Base-by-base conservation (phyloP, 2,797 vertebrate species). In the Centroberyx gerrardi region DNA sequence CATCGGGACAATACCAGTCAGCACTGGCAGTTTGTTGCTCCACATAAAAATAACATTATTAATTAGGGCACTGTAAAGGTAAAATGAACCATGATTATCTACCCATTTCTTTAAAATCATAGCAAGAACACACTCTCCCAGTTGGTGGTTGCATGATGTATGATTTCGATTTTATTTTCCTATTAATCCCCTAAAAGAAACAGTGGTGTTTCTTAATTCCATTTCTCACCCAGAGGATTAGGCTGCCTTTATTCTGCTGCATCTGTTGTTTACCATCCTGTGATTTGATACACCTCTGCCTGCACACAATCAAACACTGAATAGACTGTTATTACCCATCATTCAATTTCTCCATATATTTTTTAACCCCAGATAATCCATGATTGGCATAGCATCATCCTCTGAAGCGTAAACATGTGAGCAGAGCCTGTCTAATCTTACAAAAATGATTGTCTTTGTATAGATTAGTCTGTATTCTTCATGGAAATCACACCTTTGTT, bases 291-390 rank as follows among this genome's bases (percentile, higher is more conserved):
- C 18, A 68, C 73, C 69, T 75, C 29, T 69, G 22, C 59, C 40
- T 22, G 54, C 61, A 68, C 70, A 56, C 62, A 77, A 62, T 62
- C 60, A 54, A 78, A 79, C 40, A 66, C 66, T 46, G 31, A 40
- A 62, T 49, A 77, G 27, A 53, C 38, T 49, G 18, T 52, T 62
- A 44, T 18, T 52, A 29, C 54, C 38, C 55, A 10, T 74, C 59
- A 69, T 82, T 77, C 52, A 42, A 31, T 31, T 46, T 63, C 44
- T 72, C 14, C 55, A 28, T 2, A n/a, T 59, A 29, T 58, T 31
- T 79, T 85, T 68, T 74, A 81, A 88, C 46, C 54, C n/a, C 12
- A 55, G 62, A 83, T 91, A 83, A 90, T 88, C 90, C 84, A 5
- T 85, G 84, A 88, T 73, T 85, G 84, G 67, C 86, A 78, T 52